Base-by-base conservation (phyloP, 2,888 invertebrate genomes). In the Gortyna flavago region DNA sequence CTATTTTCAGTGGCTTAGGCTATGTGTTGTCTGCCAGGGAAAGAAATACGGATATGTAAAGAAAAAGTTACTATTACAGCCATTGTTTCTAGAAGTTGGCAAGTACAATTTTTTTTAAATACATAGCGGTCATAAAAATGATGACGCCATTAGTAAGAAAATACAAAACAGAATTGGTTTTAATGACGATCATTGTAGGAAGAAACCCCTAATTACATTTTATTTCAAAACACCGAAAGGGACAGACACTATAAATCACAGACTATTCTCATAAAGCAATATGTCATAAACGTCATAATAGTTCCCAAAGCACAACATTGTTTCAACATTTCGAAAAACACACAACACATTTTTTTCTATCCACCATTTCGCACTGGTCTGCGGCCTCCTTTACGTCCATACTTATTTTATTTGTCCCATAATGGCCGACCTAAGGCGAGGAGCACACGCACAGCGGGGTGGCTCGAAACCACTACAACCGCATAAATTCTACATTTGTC, bases 401-500 rank as follows among this genome's bases (percentile, higher is more conserved):
- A 79, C 79, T 90, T 90, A 89, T 90, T 90, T 89, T 90, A 89
- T 88, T 88, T 83, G 85, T 87, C 83, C 73, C 81, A 84, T 85
- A 84, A 89, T 88, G 89, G 91, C 89, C 88, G 91, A 84, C 90
- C 87, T 89, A 90, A 91, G 91, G 88, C 89, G 87, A 85, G 89
- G 88, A 88, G 88, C 90, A 85, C 89, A 85, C 89, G 89, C 95
- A 78, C 96, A 93, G 96, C 95, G 93, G 96, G 96, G 92, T 83
- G 90, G 88, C 93, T 80, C 81, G 90, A 91, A 91, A 85, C 94
- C 94, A 93, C 94, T 94, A 92, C 93, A 91, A 88, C 91, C 94
- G 96, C 95, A 96, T 96, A 96, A 96, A 96, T 96, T 95, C 93
- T 88, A 93, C 95, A 96, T 96, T 96, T 96, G 96, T 96, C 96